phyloP scores from a whole-genome alignment of 64 coral and sea anemone species.

The Montipora cactus region DNA sequence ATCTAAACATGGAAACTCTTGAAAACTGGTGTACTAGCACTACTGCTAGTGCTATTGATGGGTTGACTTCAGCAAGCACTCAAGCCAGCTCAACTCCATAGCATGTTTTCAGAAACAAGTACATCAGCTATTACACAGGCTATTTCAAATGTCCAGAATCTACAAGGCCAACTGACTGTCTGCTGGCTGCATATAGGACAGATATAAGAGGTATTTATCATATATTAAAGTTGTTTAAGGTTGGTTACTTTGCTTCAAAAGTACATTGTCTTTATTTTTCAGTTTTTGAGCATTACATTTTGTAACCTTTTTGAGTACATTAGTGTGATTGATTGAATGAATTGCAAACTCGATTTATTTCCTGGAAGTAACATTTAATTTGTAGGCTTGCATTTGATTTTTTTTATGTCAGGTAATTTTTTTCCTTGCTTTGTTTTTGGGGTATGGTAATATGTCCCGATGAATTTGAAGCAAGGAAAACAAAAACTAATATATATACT shows the following conservation, averaged over 20 bases:
- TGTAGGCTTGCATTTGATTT: neutral
- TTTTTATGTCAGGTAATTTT: neutral
- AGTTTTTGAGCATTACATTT: conserved; percentile 23
- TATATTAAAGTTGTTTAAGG: conserved; percentile 15
- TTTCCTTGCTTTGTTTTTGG: conserved; percentile 17
- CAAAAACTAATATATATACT: neutral
- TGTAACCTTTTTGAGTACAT: conserved; percentile 1
- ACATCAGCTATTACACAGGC: conserved; percentile 25
- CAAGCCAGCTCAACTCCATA: conserved; percentile 12
- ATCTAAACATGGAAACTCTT: no score
- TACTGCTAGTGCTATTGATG: conserved; percentile 12
- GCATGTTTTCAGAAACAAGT: conserved; percentile 26
- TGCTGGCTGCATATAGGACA: neutral
- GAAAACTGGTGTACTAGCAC: no score
- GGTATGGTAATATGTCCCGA: neutral
- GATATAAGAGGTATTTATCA: conserved; percentile 26
- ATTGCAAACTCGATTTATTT: conserved; percentile 20
- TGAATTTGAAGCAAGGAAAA: neutral
- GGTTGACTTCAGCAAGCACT: conserved; percentile 9
- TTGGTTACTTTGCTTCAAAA: conserved; percentile 18
- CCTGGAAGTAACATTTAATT: conserved; percentile 11
- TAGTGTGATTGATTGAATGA: neutral
- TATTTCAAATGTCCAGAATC: conserved; percentile 16
- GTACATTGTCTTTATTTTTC: conserved; percentile 20
- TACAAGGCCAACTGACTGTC: conserved; percentile 3